These are phyloP conservation scores for Drosophila ercepeae DNA, from an alignment of 1,140 invertebrate genomes.

Conservation along the genomic window DNA sequence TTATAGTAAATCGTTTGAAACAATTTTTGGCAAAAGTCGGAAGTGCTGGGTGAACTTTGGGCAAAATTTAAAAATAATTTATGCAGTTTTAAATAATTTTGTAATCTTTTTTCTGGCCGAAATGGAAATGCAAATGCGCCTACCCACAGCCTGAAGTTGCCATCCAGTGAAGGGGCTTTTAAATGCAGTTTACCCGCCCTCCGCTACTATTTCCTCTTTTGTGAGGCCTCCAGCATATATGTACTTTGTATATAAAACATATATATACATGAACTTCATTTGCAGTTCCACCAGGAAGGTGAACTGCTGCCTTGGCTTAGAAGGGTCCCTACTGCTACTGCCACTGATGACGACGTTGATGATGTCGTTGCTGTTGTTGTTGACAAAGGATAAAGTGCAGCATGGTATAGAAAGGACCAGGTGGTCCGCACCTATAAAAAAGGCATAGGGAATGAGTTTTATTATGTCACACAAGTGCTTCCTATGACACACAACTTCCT, in stretches of 20 bases:
- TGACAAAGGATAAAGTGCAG: slow-evolving; percentile 72
- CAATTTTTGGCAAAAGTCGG: background rate
- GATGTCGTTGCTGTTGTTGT: slow-evolving; percentile 46
- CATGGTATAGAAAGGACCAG: slow-evolving; percentile 27
- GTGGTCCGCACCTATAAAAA: slow-evolving; percentile 40
- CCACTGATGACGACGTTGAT: slow-evolving; percentile 41
- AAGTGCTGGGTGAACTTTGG: background rate
- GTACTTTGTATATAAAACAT: slow-evolving; percentile 10
- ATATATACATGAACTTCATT: slow-evolving; percentile 30
- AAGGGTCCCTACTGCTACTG: slow-evolving; percentile 34
- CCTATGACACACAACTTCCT: slow-evolving; percentile 77
- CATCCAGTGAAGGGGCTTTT: slow-evolving; percentile 39
- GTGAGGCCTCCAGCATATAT: slow-evolving; percentile 10
- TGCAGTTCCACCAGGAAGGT: too few species aligned
- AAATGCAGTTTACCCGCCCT: slow-evolving; percentile 44
- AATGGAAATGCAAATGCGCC: slow-evolving; percentile 41
- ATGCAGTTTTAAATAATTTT: slow-evolving; percentile 4
- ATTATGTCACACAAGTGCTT: slow-evolving; percentile 80
- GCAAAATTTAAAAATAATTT: slow-evolving; percentile 1
- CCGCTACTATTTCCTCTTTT: background rate
- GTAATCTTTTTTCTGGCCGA: slow-evolving; percentile 5
- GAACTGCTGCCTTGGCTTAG: slow-evolving; percentile 45
- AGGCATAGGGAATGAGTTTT: slow-evolving; percentile 57
- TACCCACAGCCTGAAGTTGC: slow-evolving; percentile 4
- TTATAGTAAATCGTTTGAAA: background rate